Evolutionary conservation across 2,888 invertebrate species (phyloP), one percentile per base, ranked within the genome.

Genomic region (Limenitis camilla): DNA sequence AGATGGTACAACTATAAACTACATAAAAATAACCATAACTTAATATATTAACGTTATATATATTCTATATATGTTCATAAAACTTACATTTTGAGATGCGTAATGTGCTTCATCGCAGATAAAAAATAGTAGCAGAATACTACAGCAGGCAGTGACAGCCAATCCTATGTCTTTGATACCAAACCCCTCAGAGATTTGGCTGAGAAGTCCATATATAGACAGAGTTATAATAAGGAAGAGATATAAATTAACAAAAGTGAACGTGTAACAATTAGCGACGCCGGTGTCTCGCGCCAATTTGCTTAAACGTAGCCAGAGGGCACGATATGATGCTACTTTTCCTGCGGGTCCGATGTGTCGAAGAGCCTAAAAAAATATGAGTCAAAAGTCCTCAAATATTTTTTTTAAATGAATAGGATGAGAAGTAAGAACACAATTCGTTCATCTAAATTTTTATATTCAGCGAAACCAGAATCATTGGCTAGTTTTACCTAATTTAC

Each of bases 71-170:
- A 10, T 1, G 33, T n/a, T 28, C 10, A 44, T 33, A 29, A 4
- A 44, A 77, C 89, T 88, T 71, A 92, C 93, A 74, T 92, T 91
- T 61, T 92, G 90, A 0, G 92, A 92, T 5, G 93, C 93, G 63
- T 92, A 91, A 68, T 93, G 93, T 0, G 93, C 93, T 69, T 92
- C 91, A 61, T 93, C 92, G 64, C 93, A 93, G 56, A 93, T 91
- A 61, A 92, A 92, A 72, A 92, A 93, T n/a, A 93, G 74, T 43
- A 93, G 66, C 36, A 89, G 89, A 36, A 91, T 89, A 52, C 91
- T 92, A 76, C 91, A 91, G 7, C 89, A 68, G 0, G 92, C 92
- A 1, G 92, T 92, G 38, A 93, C 80, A 0, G 91, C 90, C 29
- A 93, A 68, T 0, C 93, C 93, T 49, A 93, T 90, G 63, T 93